phyloP scores from a whole-genome alignment of 2,113 vertebrate genomes.

The Thunnus maccoyii region DNA sequence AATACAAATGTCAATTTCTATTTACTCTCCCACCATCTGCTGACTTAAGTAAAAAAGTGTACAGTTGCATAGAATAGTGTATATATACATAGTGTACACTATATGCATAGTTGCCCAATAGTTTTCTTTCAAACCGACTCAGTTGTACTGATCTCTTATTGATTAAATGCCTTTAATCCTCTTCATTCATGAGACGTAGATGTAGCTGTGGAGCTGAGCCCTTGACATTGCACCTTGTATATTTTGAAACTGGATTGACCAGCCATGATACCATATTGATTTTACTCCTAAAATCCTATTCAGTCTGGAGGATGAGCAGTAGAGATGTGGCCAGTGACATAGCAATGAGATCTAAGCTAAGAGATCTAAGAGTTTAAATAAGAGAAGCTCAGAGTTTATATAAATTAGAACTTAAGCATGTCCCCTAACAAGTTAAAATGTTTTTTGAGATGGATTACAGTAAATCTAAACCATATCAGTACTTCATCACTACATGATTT shows the following conservation, averaged over 20 bases:
- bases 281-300: conserved; percentile 36
- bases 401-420: conserved; percentile 3
- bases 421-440: background rate
- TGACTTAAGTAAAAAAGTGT: conserved; percentile 6
- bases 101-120: background rate
- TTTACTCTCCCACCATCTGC: background rate
- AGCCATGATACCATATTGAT: conserved; percentile 58
- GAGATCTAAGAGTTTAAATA: conserved; percentile 11
- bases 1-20: background rate
- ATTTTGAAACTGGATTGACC: conserved; percentile 51
- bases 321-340: conserved; percentile 17
- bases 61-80: too few species aligned
- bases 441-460: background rate
- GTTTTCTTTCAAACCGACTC: conserved; percentile 16
- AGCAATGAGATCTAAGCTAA: conserved; percentile 9
- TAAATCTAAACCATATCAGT: background rate
- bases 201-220: conserved; percentile 7
- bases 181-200: conserved; percentile 34
- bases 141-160: conserved; percentile 37
- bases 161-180: conserved; percentile 34
- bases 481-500: background rate
- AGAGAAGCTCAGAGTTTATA: conserved; percentile 4
- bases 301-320: conserved; percentile 3
- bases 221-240: conserved; percentile 29
- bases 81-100: too few species aligned